phyloP scores from a whole-genome alignment of 2,113 vertebrate genomes.

The Prunella fulvescens region DNA sequence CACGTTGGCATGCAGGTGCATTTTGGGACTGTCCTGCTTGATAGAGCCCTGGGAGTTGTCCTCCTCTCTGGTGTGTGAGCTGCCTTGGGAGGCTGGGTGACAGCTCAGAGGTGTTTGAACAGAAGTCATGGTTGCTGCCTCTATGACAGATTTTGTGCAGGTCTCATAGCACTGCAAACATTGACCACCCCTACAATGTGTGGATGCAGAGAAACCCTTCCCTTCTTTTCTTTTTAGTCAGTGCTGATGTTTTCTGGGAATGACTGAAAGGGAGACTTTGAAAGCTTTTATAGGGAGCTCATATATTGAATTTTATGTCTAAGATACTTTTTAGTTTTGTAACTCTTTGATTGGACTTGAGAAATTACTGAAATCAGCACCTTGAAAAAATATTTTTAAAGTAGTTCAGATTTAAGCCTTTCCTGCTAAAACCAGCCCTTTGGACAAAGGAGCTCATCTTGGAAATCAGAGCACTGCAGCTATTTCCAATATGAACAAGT shows the following conservation, averaged over 20 bases:
- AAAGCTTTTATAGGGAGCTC: background rate
- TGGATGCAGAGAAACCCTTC: background rate
- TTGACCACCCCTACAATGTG: background rate
- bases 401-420: background rate
- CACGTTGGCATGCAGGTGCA: background rate
- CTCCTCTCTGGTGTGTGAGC: background rate
- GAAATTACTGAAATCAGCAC: background rate
- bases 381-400: background rate
- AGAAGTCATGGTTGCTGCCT: background rate
- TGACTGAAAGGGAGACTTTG: background rate
- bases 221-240: background rate
- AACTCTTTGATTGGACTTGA: background rate
- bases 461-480: background rate
- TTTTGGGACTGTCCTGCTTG: background rate
- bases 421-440: background rate
- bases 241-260: background rate
- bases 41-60: accelerated
- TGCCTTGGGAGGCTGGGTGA: background rate
- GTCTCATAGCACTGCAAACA: background rate
- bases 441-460: background rate
- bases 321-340: background rate
- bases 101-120: background rate
- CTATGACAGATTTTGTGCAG: accelerated
- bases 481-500: background rate
- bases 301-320: background rate